These are phyloP conservation scores for Arbacia lixula DNA, from an alignment of 53 echinoderm and acorn worm genomes.

Conservation along the genomic window DNA sequence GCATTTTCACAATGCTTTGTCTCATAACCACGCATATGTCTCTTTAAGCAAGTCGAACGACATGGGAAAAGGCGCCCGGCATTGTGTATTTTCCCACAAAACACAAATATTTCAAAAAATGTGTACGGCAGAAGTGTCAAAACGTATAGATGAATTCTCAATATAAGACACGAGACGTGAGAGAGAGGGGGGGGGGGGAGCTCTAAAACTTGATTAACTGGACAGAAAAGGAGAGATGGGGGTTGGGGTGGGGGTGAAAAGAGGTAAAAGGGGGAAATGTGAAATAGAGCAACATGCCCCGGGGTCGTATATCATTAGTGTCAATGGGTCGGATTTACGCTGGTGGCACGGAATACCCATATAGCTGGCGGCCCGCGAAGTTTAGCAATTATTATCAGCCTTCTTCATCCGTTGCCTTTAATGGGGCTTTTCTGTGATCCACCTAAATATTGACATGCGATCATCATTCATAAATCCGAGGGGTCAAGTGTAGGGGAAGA, in stretches of 20 bases:
- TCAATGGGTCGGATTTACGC: slow-evolving; percentile 4
- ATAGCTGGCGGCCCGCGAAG: slow-evolving; percentile 30
- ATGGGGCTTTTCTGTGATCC: slow-evolving; percentile 27
- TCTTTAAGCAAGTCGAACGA: too few relatives aligned
- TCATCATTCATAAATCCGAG: slow-evolving; percentile 43
- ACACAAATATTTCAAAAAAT: too few relatives aligned
- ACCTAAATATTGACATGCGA: slow-evolving; percentile 35
- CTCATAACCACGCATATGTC: too few relatives aligned
- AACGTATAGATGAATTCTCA: too few relatives aligned
- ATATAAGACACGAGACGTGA: too few relatives aligned
- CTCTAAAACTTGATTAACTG: too few relatives aligned
- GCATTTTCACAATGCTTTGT: too few relatives aligned
- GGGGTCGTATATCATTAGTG: slow-evolving; percentile 47
- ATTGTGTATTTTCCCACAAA: too few relatives aligned
- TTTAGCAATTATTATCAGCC: slow-evolving; percentile 56
- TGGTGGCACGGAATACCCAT: slow-evolving; percentile 54
- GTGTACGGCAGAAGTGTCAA: too few relatives aligned
- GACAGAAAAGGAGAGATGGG: slow-evolving; percentile 1
- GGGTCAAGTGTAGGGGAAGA: background rate
- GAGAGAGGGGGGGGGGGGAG: too few relatives aligned
- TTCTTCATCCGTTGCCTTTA: slow-evolving; percentile 40
- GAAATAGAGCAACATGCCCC: slow-evolving; percentile 49
- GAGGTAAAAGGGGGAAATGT: slow-evolving; percentile 12
- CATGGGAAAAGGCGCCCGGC: too few relatives aligned
- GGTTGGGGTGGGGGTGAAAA: background rate